phyloP scores from a whole-genome alignment of 2,888 invertebrate genomes.

The Lepidochitona cinerea region DNA sequence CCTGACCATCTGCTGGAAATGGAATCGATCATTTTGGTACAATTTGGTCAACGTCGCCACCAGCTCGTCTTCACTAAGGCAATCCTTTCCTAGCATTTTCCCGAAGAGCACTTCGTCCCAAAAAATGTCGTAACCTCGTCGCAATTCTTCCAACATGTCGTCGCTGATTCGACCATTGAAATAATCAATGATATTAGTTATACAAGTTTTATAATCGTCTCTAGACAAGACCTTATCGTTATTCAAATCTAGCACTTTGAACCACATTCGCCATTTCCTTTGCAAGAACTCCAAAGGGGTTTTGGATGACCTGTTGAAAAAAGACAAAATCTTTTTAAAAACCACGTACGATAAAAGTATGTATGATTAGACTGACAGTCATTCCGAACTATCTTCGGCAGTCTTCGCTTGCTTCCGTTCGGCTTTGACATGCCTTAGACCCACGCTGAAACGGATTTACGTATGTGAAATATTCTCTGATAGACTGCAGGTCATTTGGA shows the following conservation, averaged over 20 bases:
- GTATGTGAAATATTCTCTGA: too few relatives aligned
- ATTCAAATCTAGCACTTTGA: background rate
- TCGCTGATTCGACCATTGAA: background rate
- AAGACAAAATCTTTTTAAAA: too few relatives aligned
- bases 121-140: background rate
- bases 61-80: background rate
- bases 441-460: too few relatives aligned
- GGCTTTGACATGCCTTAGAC: too few relatives aligned
- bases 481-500: too few relatives aligned
- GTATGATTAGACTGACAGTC: too few relatives aligned
- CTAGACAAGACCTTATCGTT: background rate
- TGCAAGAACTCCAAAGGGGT: background rate
- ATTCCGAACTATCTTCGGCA: too few relatives aligned
- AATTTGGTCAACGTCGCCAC: background rate
- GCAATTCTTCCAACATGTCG: background rate
- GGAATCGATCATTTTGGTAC: background rate
- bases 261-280: background rate
- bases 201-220: background rate
- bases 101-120: background rate
- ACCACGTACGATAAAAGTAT: too few relatives aligned
- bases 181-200: background rate
- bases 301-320: too few relatives aligned
- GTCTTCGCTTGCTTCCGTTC: too few relatives aligned
- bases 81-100: background rate
- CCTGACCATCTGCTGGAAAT: background rate